A percentile compares a stretch with the other conserved stretches of the same genome.
phyloP scores from a whole-genome alignment of 2,888 invertebrate genomes.

The Diaphora mendica region DNA sequence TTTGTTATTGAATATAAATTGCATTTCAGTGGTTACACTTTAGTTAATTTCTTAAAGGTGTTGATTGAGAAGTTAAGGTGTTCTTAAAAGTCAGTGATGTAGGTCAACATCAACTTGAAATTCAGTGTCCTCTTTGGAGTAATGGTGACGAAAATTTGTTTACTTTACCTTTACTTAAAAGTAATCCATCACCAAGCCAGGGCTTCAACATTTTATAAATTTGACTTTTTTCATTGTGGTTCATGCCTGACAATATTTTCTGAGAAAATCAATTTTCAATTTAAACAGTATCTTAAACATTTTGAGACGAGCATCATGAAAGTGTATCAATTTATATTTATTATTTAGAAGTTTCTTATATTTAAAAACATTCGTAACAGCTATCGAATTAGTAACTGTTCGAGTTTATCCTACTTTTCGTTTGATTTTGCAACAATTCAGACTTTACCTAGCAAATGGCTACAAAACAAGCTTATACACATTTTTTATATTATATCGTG shows the following conservation, averaged over 20 bases:
- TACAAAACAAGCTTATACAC: too few species aligned
- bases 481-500: too few species aligned
- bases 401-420: too few species aligned
- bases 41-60: not conserved
- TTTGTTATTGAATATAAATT: not conserved
- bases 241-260: constrained; percentile 79
- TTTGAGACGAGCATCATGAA: not conserved
- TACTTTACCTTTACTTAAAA: constrained; percentile 73
- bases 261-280: constrained; percentile 46
- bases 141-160: not conserved
- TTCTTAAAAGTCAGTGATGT: too few species aligned
- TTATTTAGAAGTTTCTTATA: too few species aligned
- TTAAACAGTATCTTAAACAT: not conserved
- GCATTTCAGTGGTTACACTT: not conserved
- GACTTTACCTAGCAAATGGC: too few species aligned
- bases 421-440: too few species aligned
- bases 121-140: not conserved
- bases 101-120: too few species aligned
- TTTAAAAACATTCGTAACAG: too few species aligned
- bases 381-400: too few species aligned
- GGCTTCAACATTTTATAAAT: constrained; percentile 79
- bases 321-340: too few species aligned
- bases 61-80: not conserved
- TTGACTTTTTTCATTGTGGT: constrained; percentile 81
- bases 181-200: constrained; percentile 84